A percentile compares a stretch with the other conserved stretches of the same genome.
phyloP scores from a whole-genome alignment of 2,888 invertebrate species.

The Lumbricus terrestris region DNA sequence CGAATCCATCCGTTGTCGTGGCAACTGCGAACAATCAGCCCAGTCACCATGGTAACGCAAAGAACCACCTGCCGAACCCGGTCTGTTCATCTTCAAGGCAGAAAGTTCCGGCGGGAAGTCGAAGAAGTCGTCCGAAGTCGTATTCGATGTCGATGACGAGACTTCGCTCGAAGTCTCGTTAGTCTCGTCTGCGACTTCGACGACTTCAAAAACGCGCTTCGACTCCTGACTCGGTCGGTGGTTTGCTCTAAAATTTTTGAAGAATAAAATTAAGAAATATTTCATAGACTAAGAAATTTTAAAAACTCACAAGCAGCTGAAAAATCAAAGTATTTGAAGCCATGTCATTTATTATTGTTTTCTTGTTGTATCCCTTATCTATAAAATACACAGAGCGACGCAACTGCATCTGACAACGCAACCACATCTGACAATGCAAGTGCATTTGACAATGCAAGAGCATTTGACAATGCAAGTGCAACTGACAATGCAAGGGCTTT shows the following conservation, averaged over 20 bases:
- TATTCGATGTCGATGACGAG: background rate
- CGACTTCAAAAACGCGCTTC: conserved; percentile 9
- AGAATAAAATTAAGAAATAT: background rate
- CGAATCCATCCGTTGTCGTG: background rate
- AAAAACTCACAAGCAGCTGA: too few relatives aligned
- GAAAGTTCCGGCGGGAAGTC: background rate
- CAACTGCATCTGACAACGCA: too few relatives aligned
- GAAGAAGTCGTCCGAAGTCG: background rate
- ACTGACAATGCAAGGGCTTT: too few relatives aligned
- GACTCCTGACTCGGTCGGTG: background rate
- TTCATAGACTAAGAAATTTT: background rate
- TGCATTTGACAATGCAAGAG: too few relatives aligned
- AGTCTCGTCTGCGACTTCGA: background rate
- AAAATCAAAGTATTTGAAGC: too few relatives aligned
- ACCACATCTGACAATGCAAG: too few relatives aligned
- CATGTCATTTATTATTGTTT: too few relatives aligned
- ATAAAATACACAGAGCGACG: too few relatives aligned
- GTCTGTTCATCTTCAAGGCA: background rate
- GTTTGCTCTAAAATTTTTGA: background rate
- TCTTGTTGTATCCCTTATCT: too few relatives aligned
- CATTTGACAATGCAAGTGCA: too few relatives aligned
- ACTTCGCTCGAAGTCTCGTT: background rate
- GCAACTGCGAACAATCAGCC: background rate
- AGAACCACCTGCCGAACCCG: background rate
- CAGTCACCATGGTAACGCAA: background rate